phyloP scores from a whole-genome alignment of 30 jellyfish, hydroid and myxozoan genomes.

The Aurelia sp. region DNA sequence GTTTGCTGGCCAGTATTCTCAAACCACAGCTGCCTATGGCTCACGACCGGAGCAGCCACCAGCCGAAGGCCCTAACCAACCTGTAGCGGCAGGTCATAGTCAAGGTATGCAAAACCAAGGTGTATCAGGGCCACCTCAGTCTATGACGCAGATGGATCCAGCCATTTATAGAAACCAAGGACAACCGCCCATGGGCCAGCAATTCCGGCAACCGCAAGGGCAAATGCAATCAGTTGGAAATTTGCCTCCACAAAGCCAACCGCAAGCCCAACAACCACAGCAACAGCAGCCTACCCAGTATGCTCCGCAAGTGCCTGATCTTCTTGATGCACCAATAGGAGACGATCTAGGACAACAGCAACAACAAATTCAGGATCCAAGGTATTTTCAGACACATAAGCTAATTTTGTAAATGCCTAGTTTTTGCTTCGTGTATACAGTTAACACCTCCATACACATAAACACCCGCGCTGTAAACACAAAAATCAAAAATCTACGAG shows the following conservation, averaged over 20 bases:
- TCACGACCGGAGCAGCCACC: slow-evolving; percentile 15
- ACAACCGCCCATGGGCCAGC: slow-evolving; percentile 49
- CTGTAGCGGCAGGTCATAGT: background rate
- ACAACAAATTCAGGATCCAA: slow-evolving; percentile 29
- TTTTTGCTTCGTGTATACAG: too few relatives aligned
- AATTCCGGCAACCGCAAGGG: slow-evolving; percentile 22
- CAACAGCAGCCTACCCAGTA: slow-evolving; percentile 64
- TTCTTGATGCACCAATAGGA: slow-evolving; percentile 85
- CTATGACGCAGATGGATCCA: slow-evolving; percentile 21
- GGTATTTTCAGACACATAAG: background rate
- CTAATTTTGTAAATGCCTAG: too few relatives aligned
- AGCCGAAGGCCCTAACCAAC: slow-evolving; percentile 10
- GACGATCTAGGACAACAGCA: slow-evolving; percentile 47
- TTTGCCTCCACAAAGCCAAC: slow-evolving; percentile 24
- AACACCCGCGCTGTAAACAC: too few relatives aligned
- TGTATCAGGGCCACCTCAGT: background rate
- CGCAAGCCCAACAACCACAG: slow-evolving; percentile 35
- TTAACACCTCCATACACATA: too few relatives aligned
- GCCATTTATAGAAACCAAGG: background rate
- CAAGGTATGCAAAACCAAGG: slow-evolving; percentile 6
- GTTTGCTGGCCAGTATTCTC: slow-evolving; percentile 52
- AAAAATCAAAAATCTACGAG: too few relatives aligned
- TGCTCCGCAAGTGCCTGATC: slow-evolving; percentile 53
- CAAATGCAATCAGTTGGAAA: slow-evolving; percentile 26
- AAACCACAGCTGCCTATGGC: slow-evolving; percentile 20